Evolutionary conservation across 2,888 invertebrate genomes (phyloP).

Genomic region (Portevinia maculata): DNA sequence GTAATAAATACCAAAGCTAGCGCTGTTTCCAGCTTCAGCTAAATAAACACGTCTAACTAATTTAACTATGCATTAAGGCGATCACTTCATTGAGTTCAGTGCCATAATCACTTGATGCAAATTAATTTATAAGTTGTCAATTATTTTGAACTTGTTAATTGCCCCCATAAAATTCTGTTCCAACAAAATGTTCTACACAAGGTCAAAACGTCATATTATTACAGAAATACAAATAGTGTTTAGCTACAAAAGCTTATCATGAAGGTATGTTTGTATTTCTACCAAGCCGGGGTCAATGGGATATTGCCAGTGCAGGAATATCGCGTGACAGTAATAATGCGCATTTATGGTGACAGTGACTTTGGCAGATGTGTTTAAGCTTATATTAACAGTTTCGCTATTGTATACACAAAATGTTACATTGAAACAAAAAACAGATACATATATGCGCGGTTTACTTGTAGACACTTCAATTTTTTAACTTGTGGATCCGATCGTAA

Average conservation of each 20-base stretch:
- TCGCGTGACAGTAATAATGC: constrained; percentile 36
- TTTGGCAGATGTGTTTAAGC: constrained; percentile 14
- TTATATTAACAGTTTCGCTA: too few species aligned
- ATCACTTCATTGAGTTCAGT: background rate
- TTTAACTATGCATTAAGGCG: background rate
- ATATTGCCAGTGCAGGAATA: constrained; percentile 1
- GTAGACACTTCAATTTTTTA: too few species aligned
- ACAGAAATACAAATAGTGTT: background rate
- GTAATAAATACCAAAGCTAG: too few species aligned
- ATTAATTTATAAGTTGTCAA: background rate
- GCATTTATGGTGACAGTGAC: background rate
- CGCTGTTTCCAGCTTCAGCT: too few species aligned
- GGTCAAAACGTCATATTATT: background rate
- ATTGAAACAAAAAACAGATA: too few species aligned
- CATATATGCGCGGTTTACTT: too few species aligned
- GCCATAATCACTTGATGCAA: background rate
- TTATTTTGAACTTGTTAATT: background rate
- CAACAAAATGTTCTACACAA: background rate
- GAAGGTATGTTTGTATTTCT: background rate
- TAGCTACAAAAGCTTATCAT: background rate
- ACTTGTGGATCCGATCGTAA: too few species aligned
- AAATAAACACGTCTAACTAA: background rate
- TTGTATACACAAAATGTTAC: too few species aligned
- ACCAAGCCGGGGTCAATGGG: constrained; percentile 9
- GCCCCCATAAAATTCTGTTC: background rate